Conservation (phyloP, 2,888 invertebrate genomes). For the Heliconius ethilla region DNA sequence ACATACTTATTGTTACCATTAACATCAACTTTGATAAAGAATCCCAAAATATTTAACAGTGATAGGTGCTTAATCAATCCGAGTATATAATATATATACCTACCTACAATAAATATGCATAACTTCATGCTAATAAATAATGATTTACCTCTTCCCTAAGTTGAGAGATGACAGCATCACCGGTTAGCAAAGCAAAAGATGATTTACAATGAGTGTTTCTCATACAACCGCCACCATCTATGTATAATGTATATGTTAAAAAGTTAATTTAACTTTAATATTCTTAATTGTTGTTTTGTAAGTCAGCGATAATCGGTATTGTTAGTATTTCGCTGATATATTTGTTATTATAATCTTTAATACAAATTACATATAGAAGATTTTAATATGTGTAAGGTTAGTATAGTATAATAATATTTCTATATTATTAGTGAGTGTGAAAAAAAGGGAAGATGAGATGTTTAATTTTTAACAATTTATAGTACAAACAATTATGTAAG, state of each 20-base stretch:
- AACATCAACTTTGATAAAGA: conserved; percentile 1
- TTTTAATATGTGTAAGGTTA: background rate
- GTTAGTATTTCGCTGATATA: background rate
- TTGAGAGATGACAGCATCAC: conserved; percentile 71
- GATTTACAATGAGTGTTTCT: conserved; percentile 80
- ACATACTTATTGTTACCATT: background rate
- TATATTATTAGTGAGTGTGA: background rate
- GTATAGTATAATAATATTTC: too few species aligned
- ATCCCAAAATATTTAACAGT: background rate
- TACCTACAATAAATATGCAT: background rate
- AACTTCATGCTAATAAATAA: conserved; percentile 43
- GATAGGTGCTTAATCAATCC: background rate
- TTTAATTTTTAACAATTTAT: background rate
- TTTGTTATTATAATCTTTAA: background rate
- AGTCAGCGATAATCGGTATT: background rate
- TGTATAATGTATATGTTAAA: conserved; percentile 45
- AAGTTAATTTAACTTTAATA: conserved; percentile 2
- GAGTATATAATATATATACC: background rate
- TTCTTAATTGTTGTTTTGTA: background rate
- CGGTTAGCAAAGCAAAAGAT: conserved; percentile 81
- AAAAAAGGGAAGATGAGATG: background rate
- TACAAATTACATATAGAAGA: background rate
- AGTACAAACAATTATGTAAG: background rate
- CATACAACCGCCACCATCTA: conserved; percentile 83
- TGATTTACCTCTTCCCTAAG: conserved; percentile 75